Conservation (phyloP, 2,888 invertebrate genomes). For the Morpho deidamia region DNA sequence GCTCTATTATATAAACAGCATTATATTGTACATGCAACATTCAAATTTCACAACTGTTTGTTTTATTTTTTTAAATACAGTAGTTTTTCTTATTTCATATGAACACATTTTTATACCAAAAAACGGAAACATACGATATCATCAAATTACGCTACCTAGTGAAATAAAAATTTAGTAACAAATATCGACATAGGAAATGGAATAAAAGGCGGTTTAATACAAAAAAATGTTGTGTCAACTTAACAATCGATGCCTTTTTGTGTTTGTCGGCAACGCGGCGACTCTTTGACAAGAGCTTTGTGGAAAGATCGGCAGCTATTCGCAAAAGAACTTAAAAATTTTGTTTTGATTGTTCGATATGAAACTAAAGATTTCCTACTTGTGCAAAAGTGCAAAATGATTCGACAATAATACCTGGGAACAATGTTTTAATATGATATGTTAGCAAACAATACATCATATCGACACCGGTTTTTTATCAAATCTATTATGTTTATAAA, state of each 20-base stretch:
- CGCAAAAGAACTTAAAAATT: slow-evolving; percentile 45
- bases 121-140: neutral
- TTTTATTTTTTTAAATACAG: too few relatives aligned
- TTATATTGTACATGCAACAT: too few relatives aligned
- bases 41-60: too few relatives aligned
- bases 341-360: slow-evolving; percentile 68
- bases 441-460: slow-evolving; percentile 38
- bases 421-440: slow-evolving; percentile 45
- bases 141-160: neutral
- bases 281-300: slow-evolving; percentile 44
- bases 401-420: slow-evolving; percentile 36
- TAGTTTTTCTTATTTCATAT: neutral
- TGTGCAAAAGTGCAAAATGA: slow-evolving; percentile 50
- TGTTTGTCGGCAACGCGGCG: slow-evolving; percentile 39
- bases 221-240: slow-evolving; percentile 45
- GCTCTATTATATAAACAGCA: too few relatives aligned
- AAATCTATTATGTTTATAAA: neutral
- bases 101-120: neutral
- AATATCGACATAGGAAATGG: slow-evolving; percentile 5
- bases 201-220: slow-evolving; percentile 40
- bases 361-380: slow-evolving; percentile 52
- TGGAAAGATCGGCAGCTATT: slow-evolving; percentile 59
- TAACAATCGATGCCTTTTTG: slow-evolving; percentile 40
- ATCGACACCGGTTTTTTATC: too few relatives aligned
- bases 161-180: too few relatives aligned